Base-by-base conservation (phyloP, 2,797 vertebrate genomes). In the Margarornis squamiger region DNA sequence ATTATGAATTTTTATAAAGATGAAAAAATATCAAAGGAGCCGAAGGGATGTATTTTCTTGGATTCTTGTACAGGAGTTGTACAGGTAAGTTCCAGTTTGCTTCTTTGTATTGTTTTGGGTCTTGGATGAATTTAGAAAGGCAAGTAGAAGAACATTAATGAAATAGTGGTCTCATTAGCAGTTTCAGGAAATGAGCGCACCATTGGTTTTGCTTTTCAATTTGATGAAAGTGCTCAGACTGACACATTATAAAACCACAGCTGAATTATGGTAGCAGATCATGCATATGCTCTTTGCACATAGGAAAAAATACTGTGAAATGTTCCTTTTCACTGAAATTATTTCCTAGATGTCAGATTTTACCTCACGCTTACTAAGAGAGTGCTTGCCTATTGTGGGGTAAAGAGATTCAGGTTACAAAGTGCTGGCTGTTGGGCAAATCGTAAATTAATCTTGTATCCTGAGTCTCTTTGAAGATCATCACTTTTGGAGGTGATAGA, bases 1-100 rank as follows among this genome's bases (percentile, higher is more conserved):
- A 99, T 99, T 97, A 99, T 99, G 99, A 99, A 99, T 97, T 99
- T 99, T 97, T 99, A 99, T 97, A 99, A 99, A 98, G 99, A 99
- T 91, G 99, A 99, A 96, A 99, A 99, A 97, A 99, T 99, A 95
- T 99, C 99, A 22, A 99, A 99, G 97, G 99, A 99, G 80, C 99
- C 99, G 38, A 99, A 99, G 97, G 99, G 99, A 38, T 99, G 99
- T 96, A 99, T 99, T 96, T 99, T 99, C 97, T 98, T 99, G 88
- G 99, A 99, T 97, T 99, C 99, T 2, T 99, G 99, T 93, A 99
- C 99, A 0, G 99, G 99, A 58, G 99, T 99, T 2, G 96, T 99
- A 12, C 99, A 99, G 99, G 99, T 99, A 91, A 92, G 98, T 96
- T 65, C 29, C 41, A 72, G 4, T 88, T 79, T 32, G 21, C 89